A percentile compares a stretch with the other conserved stretches of the same genome.
Conservation (phyloP, 1,140 invertebrate species). For the Cydia pomonella region DNA sequence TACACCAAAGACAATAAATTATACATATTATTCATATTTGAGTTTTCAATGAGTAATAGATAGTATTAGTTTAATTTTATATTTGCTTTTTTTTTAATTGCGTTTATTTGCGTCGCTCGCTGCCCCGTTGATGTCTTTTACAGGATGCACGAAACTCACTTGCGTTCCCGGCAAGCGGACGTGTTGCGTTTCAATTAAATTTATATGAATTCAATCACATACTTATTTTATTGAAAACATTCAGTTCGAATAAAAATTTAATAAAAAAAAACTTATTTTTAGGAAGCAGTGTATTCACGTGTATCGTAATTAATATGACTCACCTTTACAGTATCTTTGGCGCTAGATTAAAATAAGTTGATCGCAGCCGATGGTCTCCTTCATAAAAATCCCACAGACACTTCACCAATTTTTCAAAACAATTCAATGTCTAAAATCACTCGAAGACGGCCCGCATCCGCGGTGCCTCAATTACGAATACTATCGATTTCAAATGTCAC, state of each 20-base stretch:
- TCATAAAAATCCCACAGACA: constrained; percentile 63
- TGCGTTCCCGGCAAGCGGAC: too few species aligned
- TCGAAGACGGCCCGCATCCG: constrained; percentile 44
- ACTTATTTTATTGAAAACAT: neutral
- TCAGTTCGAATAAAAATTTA: neutral
- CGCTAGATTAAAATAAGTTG: constrained; percentile 43
- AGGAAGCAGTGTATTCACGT: neutral
- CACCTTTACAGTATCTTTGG: constrained; percentile 68
- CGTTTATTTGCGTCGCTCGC: too few species aligned
- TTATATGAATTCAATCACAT: too few species aligned
- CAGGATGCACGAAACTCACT: constrained; percentile 15
- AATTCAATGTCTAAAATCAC: constrained; percentile 40
- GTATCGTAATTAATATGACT: constrained; percentile 41
- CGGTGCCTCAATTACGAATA: constrained; percentile 49
- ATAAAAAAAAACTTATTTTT: neutral
- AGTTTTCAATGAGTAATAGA: too few species aligned
- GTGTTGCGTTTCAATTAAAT: neutral
- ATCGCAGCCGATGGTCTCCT: constrained; percentile 35
- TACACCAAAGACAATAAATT: too few species aligned
- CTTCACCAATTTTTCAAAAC: constrained; percentile 56
- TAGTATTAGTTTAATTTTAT: too few species aligned
- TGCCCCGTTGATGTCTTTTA: constrained; percentile 56
- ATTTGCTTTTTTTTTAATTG: too few species aligned
- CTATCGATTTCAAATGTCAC: constrained; percentile 69
- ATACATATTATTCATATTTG: too few species aligned